phyloP scores from a whole-genome alignment of 35 echinoderm and acorn worm genomes.

The Lytechinus variegatus region DNA sequence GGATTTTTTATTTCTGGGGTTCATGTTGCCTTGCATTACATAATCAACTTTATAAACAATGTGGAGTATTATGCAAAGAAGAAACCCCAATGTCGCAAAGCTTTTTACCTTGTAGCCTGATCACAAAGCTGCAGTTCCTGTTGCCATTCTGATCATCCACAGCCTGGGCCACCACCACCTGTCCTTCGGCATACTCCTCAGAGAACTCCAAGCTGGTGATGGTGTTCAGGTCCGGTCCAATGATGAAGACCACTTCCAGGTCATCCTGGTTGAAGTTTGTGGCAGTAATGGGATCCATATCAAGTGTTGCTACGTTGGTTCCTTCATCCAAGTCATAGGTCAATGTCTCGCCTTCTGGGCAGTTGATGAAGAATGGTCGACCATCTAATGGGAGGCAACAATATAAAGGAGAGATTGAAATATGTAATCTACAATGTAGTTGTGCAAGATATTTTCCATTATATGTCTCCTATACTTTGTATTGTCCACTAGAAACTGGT shows the following conservation, averaged over 20 bases:
- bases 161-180: constrained; percentile 15
- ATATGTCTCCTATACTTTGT: too few species aligned
- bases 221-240: constrained; percentile 27
- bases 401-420: neutral
- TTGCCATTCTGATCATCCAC: neutral
- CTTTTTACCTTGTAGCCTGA: constrained; percentile 23
- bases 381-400: neutral
- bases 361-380: neutral
- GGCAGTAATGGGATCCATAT: neutral
- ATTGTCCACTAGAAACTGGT: too few species aligned
- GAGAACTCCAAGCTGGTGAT: constrained; percentile 21
- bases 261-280: neutral
- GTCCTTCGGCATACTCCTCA: neutral
- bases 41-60: too few species aligned
- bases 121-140: constrained; percentile 17
- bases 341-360: constrained; percentile 16
- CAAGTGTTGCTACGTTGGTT: neutral
- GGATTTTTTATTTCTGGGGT: too few species aligned
- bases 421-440: too few species aligned
- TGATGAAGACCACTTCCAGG: neutral
- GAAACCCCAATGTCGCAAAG: neutral
- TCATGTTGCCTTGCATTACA: too few species aligned
- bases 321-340: neutral
- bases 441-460: too few species aligned
- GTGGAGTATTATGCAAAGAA: too few species aligned